phyloP scores from a whole-genome alignment of 2,797 vertebrate genomes.

The Aphelocoma californica region DNA sequence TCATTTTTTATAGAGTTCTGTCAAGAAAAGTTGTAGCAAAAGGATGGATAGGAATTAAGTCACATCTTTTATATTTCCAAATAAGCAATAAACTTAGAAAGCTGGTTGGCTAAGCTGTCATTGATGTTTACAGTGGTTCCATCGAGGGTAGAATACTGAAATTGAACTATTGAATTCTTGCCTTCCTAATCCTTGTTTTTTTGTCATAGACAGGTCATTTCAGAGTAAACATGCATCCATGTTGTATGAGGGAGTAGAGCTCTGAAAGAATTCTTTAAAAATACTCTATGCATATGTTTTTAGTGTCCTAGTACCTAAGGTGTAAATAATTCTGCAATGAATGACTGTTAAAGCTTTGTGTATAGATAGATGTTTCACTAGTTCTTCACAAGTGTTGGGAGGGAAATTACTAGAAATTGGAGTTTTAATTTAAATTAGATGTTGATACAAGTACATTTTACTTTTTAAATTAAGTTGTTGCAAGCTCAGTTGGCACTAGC shows the following conservation, averaged over 20 bases:
- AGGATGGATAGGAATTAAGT: background rate
- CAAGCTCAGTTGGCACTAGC: background rate
- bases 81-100: background rate
- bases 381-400: background rate
- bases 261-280: background rate
- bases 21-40: background rate
- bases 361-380: background rate
- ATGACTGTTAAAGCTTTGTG: background rate
- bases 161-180: background rate
- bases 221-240: background rate
- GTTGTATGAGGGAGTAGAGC: background rate
- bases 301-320: background rate
- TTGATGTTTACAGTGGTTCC: background rate
- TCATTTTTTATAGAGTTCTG: background rate
- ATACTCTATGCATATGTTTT: background rate
- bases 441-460: background rate
- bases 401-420: background rate
- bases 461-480: background rate
- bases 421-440: background rate
- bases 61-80: background rate
- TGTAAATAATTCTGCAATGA: background rate
- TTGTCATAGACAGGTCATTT: background rate
- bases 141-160: background rate
- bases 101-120: background rate
- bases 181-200: background rate